These are phyloP conservation scores for Philhelius pedissequus DNA, from an alignment of 2,888 invertebrate genomes.

Conservation along the genomic window DNA sequence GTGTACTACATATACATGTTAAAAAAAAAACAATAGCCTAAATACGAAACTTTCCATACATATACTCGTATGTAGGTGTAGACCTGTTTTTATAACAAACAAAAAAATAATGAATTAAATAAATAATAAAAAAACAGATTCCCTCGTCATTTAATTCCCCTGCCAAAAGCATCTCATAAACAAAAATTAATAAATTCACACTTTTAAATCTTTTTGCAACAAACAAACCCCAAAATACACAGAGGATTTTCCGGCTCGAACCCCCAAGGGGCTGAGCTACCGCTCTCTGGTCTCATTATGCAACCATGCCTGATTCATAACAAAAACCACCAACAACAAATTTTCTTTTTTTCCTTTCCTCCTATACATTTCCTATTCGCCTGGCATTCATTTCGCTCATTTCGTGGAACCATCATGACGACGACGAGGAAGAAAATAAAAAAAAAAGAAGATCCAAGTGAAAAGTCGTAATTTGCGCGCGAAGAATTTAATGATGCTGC, in stretches of 20 bases:
- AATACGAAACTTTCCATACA: background rate
- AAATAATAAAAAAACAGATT: background rate
- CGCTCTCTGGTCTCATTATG: conserved; percentile 26
- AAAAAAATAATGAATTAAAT: background rate
- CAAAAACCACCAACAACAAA: background rate
- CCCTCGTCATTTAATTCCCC: background rate
- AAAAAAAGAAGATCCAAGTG: conserved; percentile 5
- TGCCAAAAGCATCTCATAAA: conserved; percentile 42
- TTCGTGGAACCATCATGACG: background rate
- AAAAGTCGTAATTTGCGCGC: conserved; percentile 37
- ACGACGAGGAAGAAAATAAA: background rate
- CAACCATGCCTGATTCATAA: background rate
- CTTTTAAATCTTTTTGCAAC: conserved; percentile 63
- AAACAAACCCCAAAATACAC: conserved; percentile 29
- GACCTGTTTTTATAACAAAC: background rate
- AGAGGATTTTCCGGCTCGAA: background rate
- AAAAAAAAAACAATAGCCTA: background rate
- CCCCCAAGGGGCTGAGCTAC: background rate
- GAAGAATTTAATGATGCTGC: conserved; percentile 66
- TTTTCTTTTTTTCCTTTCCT: conserved; percentile 42
- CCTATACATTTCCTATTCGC: conserved; percentile 1
- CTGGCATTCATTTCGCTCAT: background rate
- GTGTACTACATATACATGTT: background rate
- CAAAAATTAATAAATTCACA: conserved; percentile 68
- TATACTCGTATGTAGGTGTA: no score